Evolutionary conservation across 2,113 vertebrate species (phyloP).

Genomic region (Ceuthmochares aereus): DNA sequence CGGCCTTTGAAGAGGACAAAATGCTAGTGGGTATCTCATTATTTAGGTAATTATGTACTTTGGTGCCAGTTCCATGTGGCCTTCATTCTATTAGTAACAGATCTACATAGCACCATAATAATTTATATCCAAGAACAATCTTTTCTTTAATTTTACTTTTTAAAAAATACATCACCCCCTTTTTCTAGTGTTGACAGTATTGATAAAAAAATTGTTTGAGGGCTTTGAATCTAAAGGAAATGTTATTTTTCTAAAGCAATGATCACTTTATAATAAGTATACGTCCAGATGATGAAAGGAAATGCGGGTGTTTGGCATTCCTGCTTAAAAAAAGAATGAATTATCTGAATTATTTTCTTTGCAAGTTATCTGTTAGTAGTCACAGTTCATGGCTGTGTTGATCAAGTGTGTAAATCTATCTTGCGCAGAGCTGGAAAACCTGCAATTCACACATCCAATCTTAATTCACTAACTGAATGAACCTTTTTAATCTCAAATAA

Average conservation of each 20-base stretch:
- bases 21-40: not conserved
- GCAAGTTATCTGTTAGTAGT: not conserved
- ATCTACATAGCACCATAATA: not conserved
- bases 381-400: not conserved
- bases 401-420: not conserved
- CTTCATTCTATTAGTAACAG: not conserved
- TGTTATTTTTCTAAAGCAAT: not conserved
- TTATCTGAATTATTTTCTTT: not conserved
- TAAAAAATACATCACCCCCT: not conserved
- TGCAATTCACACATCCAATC: not conserved
- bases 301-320: not conserved
- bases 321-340: not conserved
- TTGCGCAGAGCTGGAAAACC: not conserved
- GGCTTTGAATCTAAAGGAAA: not conserved
- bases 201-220: not conserved
- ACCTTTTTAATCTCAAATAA: not conserved
- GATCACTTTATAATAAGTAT: not conserved
- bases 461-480: not conserved
- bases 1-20: not conserved
- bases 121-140: not conserved
- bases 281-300: not conserved
- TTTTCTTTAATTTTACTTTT: not conserved
- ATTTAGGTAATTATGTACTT: not conserved
- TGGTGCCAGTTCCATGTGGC: not conserved
- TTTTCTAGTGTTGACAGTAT: not conserved